A percentile compares a stretch with the other conserved stretches of the same genome.
Evolutionary conservation across 30 jellyfish, hydroid and myxozoan species (phyloP).

Genomic region (Nemopilema nomurai): DNA sequence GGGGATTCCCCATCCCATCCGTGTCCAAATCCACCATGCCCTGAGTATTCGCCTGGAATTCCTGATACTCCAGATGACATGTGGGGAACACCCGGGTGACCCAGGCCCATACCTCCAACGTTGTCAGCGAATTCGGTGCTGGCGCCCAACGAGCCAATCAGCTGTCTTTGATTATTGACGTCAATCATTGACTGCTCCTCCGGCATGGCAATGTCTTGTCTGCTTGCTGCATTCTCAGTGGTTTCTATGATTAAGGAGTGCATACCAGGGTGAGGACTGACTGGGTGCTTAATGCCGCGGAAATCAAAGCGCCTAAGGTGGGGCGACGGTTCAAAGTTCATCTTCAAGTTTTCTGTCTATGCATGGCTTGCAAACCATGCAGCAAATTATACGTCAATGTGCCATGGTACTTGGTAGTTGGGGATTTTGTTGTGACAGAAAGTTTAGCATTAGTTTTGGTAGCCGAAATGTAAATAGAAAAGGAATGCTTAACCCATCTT

Average conservation of each 20-base stretch:
- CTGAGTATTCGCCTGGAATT: constrained; percentile 97
- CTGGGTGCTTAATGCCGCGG: not conserved
- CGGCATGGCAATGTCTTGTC: constrained; percentile 98
- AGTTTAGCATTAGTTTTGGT: too few species aligned
- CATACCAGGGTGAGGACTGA: not conserved
- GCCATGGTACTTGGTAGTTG: too few species aligned
- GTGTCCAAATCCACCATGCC: constrained; percentile 91
- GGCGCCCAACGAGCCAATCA: constrained; percentile 97
- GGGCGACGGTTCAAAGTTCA: not conserved
- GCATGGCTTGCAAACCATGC: too few species aligned
- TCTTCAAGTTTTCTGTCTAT: too few species aligned
- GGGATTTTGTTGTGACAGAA: too few species aligned
- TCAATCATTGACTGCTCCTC: constrained; percentile 95
- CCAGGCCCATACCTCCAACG: constrained; percentile 99
- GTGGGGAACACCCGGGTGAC: constrained; percentile 97
- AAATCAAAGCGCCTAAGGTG: not conserved
- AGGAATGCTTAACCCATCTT: too few species aligned
- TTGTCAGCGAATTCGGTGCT: constrained; percentile 93
- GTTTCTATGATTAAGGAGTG: constrained; percentile 34
- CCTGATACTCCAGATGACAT: constrained; percentile 97
- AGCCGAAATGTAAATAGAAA: too few species aligned
- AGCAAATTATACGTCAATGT: too few species aligned
- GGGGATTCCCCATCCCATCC: constrained; percentile 98
- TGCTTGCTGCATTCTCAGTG: constrained; percentile 51
- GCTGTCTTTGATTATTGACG: constrained; percentile 88